phyloP scores from a whole-genome alignment of 2,888 invertebrate genomes.

The Acronicta leporina region DNA sequence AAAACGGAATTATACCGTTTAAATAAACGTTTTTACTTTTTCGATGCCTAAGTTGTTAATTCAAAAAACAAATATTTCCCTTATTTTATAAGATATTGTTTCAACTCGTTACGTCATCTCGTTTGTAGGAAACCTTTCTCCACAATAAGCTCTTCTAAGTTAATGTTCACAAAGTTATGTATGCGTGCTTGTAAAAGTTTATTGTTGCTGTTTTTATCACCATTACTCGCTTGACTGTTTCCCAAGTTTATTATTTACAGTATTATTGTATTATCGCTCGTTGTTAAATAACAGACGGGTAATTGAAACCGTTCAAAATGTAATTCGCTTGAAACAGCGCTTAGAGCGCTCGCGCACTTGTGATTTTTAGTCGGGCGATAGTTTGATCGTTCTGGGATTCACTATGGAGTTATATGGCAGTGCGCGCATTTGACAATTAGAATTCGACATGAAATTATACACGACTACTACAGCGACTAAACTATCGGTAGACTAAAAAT shows the following conservation, averaged over 20 bases:
- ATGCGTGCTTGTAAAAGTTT: slow-evolving; percentile 24
- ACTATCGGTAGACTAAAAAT: too few relatives aligned
- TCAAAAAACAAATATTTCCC: neutral
- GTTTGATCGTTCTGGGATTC: too few relatives aligned
- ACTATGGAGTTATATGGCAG: too few relatives aligned
- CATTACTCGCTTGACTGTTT: slow-evolving; percentile 11
- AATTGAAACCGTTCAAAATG: too few relatives aligned
- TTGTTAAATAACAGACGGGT: too few relatives aligned
- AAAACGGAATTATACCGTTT: too few relatives aligned
- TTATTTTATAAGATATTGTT: neutral
- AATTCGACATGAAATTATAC: too few relatives aligned
- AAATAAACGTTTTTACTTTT: neutral
- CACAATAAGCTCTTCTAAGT: slow-evolving; percentile 20
- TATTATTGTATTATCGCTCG: slow-evolving; percentile 15
- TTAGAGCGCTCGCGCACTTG: too few relatives aligned
- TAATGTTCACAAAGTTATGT: slow-evolving; percentile 13
- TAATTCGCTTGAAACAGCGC: too few relatives aligned
- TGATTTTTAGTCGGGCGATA: too few relatives aligned
- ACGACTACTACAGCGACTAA: too few relatives aligned
- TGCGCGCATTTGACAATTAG: too few relatives aligned
- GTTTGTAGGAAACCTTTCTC: slow-evolving; percentile 12
- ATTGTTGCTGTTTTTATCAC: slow-evolving; percentile 23
- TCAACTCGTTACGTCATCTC: slow-evolving; percentile 3
- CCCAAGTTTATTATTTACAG: slow-evolving; percentile 34
- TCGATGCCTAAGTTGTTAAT: neutral